Evolutionary conservation across 1,140 invertebrate genomes (phyloP).

Genomic region (Platyura marginata): DNA sequence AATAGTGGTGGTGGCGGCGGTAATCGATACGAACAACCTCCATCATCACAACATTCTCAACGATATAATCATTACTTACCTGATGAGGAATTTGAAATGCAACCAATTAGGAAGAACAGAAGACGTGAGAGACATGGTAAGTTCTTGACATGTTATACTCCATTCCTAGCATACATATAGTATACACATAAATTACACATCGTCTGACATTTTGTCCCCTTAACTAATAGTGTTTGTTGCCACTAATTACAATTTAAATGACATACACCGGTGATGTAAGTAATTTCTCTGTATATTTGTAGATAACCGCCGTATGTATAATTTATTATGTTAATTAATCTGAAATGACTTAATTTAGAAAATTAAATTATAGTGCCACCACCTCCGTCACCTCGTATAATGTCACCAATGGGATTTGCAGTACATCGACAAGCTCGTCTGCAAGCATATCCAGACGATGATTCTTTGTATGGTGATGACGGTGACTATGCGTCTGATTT

Average conservation of each 20-base stretch:
- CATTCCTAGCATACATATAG: too few species aligned
- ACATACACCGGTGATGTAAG: too few species aligned
- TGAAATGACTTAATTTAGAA: too few species aligned
- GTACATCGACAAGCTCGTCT: slow-evolving; percentile 30
- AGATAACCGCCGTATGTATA: too few species aligned
- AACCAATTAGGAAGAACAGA: background rate
- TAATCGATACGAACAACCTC: background rate
- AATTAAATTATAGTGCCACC: slow-evolving; percentile 5
- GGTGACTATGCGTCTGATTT: slow-evolving; percentile 24
- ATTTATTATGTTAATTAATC: too few species aligned
- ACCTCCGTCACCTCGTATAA: slow-evolving; percentile 35
- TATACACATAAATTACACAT: too few species aligned
- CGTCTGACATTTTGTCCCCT: too few species aligned
- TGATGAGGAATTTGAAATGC: background rate
- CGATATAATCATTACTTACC: background rate
- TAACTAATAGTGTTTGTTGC: too few species aligned
- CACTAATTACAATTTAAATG: too few species aligned
- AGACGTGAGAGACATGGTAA: background rate
- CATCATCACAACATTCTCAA: background rate
- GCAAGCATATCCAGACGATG: slow-evolving; percentile 16
- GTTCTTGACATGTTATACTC: too few species aligned
- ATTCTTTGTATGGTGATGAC: slow-evolving; percentile 31
- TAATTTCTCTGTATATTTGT: too few species aligned
- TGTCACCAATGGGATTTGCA: slow-evolving; percentile 47
- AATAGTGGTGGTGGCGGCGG: background rate